These are phyloP conservation scores for Bettongia penicillata DNA, from an alignment of 2,113 vertebrate species.

Conservation along the genomic window DNA sequence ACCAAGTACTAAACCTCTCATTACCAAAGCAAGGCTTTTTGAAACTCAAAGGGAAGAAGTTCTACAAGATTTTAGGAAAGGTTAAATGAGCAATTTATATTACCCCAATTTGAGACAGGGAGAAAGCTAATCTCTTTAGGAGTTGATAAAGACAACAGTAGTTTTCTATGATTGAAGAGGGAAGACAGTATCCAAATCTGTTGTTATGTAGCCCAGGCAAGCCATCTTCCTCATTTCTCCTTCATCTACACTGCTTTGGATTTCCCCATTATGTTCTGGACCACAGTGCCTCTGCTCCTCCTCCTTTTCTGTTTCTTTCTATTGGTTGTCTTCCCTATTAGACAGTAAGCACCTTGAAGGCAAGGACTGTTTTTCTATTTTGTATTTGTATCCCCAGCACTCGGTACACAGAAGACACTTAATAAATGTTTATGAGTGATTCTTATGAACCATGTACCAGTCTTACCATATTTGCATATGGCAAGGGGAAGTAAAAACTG, in stretches of 20 bases:
- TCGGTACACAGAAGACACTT: not conserved
- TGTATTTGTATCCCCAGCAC: no score
- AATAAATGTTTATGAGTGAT: constrained; percentile 7
- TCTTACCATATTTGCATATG: constrained; percentile 47
- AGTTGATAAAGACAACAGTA: not conserved
- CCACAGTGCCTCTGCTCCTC: no score
- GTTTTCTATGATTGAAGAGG: not conserved
- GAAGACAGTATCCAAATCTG: not conserved
- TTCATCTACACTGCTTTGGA: not conserved
- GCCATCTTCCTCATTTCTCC: not conserved
- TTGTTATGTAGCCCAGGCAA: not conserved
- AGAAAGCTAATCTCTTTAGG: not conserved
- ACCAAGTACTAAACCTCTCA: not conserved
- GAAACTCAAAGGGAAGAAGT: constrained; percentile 36
- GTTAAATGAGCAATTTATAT: constrained; percentile 1
- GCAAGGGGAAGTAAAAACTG: constrained; percentile 47
- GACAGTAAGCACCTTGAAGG: no score
- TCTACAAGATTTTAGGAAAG: not conserved
- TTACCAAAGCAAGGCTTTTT: not conserved
- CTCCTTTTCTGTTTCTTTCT: no score
- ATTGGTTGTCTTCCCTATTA: no score
- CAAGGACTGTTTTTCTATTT: no score
- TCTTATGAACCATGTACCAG: constrained; percentile 53
- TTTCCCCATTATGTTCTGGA: not conserved
- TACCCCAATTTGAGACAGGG: not conserved